Base-by-base conservation (phyloP, 2,888 invertebrate genomes). In the Tribolium freemani region DNA sequence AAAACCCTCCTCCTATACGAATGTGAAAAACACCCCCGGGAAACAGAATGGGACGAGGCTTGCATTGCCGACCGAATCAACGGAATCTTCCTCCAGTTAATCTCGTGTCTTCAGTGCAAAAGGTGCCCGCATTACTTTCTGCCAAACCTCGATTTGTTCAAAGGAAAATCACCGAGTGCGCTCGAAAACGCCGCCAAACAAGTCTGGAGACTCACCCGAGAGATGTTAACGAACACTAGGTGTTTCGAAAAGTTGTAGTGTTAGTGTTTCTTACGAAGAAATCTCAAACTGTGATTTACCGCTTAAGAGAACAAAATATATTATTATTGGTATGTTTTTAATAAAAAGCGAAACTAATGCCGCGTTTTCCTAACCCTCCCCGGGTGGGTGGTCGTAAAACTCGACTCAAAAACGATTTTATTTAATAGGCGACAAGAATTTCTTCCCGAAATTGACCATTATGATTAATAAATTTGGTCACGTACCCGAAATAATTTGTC, bases 71-170 rank as follows among this genome's bases (percentile, higher is more conserved):
- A 96, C 85, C 88, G 94, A 64, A 92, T 94, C 78, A 93, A 94
- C 85, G 95, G 95, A 1, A 94, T 96, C 72, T 90, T 94, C 26
- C 88, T 96, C 67, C 95, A 96, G 85, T 88, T 96, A 71, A 95
- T 96, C 78, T 94, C 94, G 16, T 95, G 94, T 83, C 88, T 96
- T 61, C 95, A 96, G 86, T 95, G 94, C 83, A 90, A 93, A 57
- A 88, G 94, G 70, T 96, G 95, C 85, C 94, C 95, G 0, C 95
- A 96, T 85, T 95, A 95, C 84, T 95, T 95, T 85, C 88, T 96
- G 57, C 94, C 95, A 0, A 93, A 92, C 82, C 87, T 96, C 79
- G 94, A 95, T 86, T 88, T 95, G 56, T 93, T 96, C 86, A 93
- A 93, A 82, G 94, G 94, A 31, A 94, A 94, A 84, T 91, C 93